phyloP scores from a whole-genome alignment of 2,888 invertebrate species.

The Cactoblastis cactorum region DNA sequence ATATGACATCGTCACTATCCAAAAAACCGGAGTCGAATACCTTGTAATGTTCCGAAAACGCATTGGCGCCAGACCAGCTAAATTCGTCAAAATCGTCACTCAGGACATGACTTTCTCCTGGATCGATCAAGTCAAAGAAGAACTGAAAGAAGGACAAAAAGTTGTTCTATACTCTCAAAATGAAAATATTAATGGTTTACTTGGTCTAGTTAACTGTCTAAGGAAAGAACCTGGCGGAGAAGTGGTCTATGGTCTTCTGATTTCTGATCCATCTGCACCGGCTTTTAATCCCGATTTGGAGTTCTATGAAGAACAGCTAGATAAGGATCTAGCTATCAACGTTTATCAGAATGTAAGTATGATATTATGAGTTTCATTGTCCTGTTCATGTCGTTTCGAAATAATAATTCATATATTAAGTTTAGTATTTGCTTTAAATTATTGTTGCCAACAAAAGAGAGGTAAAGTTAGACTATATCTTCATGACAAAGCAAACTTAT shows the following conservation, averaged over 20 bases:
- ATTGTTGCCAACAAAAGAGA: too few species aligned
- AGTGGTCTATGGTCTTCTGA: constrained; percentile 80
- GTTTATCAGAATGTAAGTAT: constrained; percentile 82
- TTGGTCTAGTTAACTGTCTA: constrained; percentile 94
- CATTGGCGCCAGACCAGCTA: constrained; percentile 60
- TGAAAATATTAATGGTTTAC: constrained; percentile 85
- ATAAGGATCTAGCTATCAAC: constrained; percentile 89
- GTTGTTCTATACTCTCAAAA: constrained; percentile 84
- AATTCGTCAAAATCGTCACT: constrained; percentile 64
- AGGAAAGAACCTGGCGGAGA: constrained; percentile 88
- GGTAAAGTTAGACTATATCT: too few species aligned
- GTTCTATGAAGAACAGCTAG: constrained; percentile 82
- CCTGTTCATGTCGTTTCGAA: too few species aligned
- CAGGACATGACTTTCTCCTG: constrained; percentile 66
- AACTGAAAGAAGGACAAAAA: constrained; percentile 63
- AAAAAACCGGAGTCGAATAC: constrained; percentile 71
- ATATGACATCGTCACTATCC: constrained; percentile 70
- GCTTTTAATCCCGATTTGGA: constrained; percentile 81
- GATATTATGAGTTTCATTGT: too few species aligned
- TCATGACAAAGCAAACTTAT: too few species aligned
- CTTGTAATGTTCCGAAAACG: constrained; percentile 76
- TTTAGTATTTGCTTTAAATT: too few species aligned
- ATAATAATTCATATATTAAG: too few species aligned
- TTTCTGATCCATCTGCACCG: constrained; percentile 82
- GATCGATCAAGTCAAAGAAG: constrained; percentile 73